Conservation (phyloP, 2,888 invertebrate genomes). For the Electrophaes corylata region DNA sequence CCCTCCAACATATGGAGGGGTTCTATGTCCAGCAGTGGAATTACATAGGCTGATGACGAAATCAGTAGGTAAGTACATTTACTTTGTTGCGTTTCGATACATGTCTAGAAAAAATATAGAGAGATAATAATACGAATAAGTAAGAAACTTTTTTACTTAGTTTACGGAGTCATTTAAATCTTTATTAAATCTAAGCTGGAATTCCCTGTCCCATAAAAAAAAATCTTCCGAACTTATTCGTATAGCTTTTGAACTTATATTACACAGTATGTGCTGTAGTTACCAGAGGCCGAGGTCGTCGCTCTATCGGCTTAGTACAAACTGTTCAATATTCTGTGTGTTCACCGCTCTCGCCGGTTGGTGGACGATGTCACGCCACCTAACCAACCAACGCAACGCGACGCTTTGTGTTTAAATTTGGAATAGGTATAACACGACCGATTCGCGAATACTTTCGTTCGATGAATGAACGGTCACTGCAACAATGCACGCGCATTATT, state of each 20-base stretch:
- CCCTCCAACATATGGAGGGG: too few species aligned
- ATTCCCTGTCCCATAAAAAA: background rate
- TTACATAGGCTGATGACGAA: too few species aligned
- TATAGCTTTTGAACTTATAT: conserved; percentile 2
- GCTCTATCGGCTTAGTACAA: conserved; percentile 44
- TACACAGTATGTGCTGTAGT: conserved; percentile 10
- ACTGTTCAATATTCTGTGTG: conserved; percentile 6
- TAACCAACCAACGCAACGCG: conserved; percentile 36
- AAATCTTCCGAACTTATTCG: background rate
- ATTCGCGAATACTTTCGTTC: conserved; percentile 21
- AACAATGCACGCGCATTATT: conserved; percentile 5
- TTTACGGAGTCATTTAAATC: too few species aligned
- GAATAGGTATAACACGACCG: conserved; percentile 61
- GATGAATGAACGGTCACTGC: conserved; percentile 34
- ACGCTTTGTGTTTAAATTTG: conserved; percentile 71
- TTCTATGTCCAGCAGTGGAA: too few species aligned
- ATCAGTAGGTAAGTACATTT: too few species aligned
- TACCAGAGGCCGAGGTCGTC: conserved; percentile 61
- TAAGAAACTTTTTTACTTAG: too few species aligned
- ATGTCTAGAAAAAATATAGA: too few species aligned
- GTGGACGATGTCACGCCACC: conserved; percentile 72
- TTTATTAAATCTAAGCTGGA: background rate
- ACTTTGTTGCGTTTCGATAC: background rate
- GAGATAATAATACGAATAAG: too few species aligned
- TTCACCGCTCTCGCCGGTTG: conserved; percentile 58